Base-by-base conservation (phyloP, 1,140 invertebrate genomes). In the Drosophila varians region DNA sequence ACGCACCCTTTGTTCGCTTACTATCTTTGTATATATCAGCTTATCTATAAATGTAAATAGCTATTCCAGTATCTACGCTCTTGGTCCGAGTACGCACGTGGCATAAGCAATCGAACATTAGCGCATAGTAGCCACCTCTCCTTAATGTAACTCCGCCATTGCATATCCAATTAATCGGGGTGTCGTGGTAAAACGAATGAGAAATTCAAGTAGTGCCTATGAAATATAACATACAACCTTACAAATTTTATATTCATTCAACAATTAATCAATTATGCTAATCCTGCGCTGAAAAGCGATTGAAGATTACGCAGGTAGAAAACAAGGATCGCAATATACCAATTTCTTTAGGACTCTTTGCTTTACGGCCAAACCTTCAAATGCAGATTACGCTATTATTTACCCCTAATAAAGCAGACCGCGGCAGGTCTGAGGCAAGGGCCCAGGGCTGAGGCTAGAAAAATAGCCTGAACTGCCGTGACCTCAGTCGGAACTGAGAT, bases 341-440 rank as follows among this genome's bases (percentile, higher is more conserved):
- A n/a, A n/a, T 56, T 87, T 77, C 82, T 87, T 87, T 87, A 80
- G 61, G 47, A 68, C 70, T 38, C 12, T 11, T 65, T 9, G 34
- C 45, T n/a, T n/a, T n/a, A n/a, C n/a, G n/a, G 53, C 69, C 69
- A 54, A 58, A 68, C 69, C 62, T 42, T 62, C 64, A 14, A 62
- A 87, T 62, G 58, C 66, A 83, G 77, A 87, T 87, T 87, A 87
- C 77, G 65, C 83, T 74, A 87, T 77, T 87, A 87, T 87, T 31
- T 74, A 65, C 34, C 49, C 77, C 58, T 60, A 66, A 87, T 82
- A 87, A 83, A 83, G 57, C 31, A 48, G 38, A 28, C 21, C 47
- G 31, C 18, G 11, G 45, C 38, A 65, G 28, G 55, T 55, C 28
- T 25, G n/a, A 36, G 14, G 19, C 1, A 1, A 14, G 16, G 26